phyloP scores from a whole-genome alignment of 2,797 vertebrate species.

The Nannoperca australis region DNA sequence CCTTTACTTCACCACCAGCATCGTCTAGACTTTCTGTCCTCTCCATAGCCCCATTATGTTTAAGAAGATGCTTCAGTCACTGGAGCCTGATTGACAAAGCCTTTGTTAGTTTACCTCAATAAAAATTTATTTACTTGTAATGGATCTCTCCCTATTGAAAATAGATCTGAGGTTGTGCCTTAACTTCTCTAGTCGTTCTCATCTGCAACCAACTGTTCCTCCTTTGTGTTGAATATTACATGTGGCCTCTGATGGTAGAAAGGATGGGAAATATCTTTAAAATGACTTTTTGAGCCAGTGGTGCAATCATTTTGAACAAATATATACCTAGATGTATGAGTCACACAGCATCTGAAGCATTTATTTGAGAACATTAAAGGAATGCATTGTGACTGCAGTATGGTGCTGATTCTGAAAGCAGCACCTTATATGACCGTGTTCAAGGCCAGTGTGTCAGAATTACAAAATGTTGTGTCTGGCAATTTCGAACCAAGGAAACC shows the following conservation, averaged over 20 bases:
- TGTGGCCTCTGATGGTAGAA: constrained; percentile 6
- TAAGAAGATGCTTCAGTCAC: background rate
- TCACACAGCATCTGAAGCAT: background rate
- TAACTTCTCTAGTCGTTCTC: background rate
- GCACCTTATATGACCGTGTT: background rate
- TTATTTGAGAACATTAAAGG: background rate
- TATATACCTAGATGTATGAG: background rate
- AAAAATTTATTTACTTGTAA: background rate
- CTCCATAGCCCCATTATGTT: background rate
- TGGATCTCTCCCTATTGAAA: background rate
- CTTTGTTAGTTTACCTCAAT: background rate
- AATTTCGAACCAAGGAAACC: constrained; percentile 28
- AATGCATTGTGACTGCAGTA: background rate
- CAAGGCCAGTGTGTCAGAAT: background rate
- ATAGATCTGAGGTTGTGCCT: constrained; percentile 4
- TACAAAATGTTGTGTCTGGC: constrained; percentile 18
- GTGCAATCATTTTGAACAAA: background rate
- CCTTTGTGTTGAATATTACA: constrained; percentile 28
- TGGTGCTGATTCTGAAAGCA: constrained; percentile 3
- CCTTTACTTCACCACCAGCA: background rate
- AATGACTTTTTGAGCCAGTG: constrained; percentile 8
- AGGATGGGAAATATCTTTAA: background rate
- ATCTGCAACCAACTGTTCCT: background rate
- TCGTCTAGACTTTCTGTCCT: background rate
- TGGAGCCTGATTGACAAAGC: background rate